A percentile compares a stretch with the other conserved stretches of the same genome.
Evolutionary conservation across 2,888 invertebrate species (phyloP).

Genomic region (Calameuta pallipes): DNA sequence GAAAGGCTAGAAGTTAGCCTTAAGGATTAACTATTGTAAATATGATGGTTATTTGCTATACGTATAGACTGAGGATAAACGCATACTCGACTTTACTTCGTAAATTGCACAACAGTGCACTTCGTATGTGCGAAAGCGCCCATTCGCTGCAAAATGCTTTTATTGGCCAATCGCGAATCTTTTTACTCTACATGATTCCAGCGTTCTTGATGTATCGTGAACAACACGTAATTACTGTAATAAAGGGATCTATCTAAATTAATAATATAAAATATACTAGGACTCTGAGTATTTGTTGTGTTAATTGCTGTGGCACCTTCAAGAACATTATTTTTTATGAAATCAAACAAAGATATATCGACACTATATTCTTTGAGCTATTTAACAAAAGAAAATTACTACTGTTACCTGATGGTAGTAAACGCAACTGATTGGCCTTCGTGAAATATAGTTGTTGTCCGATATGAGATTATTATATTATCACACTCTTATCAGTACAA

Average conservation of each 20-base stretch:
- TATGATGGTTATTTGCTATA: not conserved
- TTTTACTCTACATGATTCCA: not conserved
- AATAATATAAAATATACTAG: not conserved
- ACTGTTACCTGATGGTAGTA: not conserved
- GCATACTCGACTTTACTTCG: not conserved
- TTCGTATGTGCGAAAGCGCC: not conserved
- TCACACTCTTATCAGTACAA: not conserved
- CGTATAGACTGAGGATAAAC: conserved; percentile 4
- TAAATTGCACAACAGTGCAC: not conserved
- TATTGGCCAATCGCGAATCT: not conserved
- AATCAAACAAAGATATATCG: not conserved
- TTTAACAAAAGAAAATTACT: not conserved
- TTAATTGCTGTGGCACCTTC: not conserved
- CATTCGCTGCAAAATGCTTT: conserved; percentile 3
- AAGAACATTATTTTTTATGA: not conserved
- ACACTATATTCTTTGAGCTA: not conserved
- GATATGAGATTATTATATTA: not conserved
- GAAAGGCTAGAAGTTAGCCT: not conserved
- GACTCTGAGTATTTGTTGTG: not conserved
- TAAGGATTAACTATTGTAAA: not conserved
- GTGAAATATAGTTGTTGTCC: not conserved
- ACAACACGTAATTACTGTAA: not conserved
- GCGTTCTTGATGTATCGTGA: not conserved
- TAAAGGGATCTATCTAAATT: not conserved
- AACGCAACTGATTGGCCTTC: not conserved